Percentiles rank a stretch among this genome's conserved stretches.
Evolutionary conservation across 2,797 vertebrate species (phyloP).

Genomic region (Danio kyathit): DNA sequence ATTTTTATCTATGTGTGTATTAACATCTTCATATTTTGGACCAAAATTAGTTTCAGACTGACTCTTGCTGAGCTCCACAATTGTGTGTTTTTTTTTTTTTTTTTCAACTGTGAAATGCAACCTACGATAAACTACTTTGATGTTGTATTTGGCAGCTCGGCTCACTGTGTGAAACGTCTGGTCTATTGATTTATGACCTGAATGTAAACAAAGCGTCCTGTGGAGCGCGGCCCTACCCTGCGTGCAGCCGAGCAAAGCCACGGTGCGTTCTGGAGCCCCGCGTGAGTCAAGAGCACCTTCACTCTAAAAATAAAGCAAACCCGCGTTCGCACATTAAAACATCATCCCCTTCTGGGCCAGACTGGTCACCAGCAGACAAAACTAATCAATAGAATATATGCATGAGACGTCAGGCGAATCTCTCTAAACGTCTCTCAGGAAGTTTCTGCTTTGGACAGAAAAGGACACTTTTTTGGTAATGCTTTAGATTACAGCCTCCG

Average conservation of each 20-base stretch:
- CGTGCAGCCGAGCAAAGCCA: conserved; percentile 23
- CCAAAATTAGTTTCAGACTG: not conserved
- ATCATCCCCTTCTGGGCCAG: conserved; percentile 32
- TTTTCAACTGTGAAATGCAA: conserved; percentile 41
- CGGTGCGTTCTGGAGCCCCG: conserved; percentile 20
- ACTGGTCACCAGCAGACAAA: conserved; percentile 45
- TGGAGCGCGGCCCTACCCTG: conserved; percentile 33
- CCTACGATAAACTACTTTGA: conserved; percentile 53
- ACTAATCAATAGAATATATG: conserved; percentile 58
- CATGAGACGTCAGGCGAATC: conserved; percentile 46
- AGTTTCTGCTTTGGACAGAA: conserved; percentile 21
- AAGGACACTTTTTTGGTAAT: conserved; percentile 3
- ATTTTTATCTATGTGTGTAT: conserved; percentile 6
- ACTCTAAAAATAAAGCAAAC: conserved; percentile 38
- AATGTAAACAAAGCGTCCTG: conserved; percentile 46
- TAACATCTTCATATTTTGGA: not conserved
- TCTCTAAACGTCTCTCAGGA: conserved; percentile 23
- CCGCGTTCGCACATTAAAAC: conserved; percentile 4
- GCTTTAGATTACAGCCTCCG: no score
- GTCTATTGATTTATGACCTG: conserved; percentile 57
- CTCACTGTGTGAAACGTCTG: conserved; percentile 43
- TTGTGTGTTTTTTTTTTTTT: conserved; percentile 26
- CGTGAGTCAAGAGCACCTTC: conserved; percentile 38
- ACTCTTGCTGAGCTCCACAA: conserved; percentile 17
- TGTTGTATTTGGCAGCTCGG: conserved; percentile 31